A percentile compares a stretch with the other conserved stretches of the same genome.
These are phyloP conservation scores for Lacerta viridis DNA, from an alignment of 2,797 vertebrate species.

Conservation along the genomic window DNA sequence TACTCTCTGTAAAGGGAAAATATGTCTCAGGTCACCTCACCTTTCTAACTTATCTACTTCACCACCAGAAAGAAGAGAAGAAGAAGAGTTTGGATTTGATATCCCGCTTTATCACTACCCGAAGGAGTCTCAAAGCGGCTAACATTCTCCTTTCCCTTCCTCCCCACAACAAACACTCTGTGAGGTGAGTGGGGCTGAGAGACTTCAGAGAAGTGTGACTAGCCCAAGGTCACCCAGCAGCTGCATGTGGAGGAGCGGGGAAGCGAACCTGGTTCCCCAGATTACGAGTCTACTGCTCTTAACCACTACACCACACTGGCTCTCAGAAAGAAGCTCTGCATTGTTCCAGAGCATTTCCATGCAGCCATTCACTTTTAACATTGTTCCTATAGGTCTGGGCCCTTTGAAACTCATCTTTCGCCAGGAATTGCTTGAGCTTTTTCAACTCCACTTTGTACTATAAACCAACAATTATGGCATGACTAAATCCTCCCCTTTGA, in stretches of 20 bases:
- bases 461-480: not conserved
- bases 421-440: not conserved
- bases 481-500: slow-evolving; percentile 1
- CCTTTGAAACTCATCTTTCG: not conserved
- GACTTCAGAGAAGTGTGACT: too few species aligned
- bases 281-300: too few species aligned
- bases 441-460: slow-evolving; percentile 11
- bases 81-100: too few species aligned
- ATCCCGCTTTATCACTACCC: too few species aligned
- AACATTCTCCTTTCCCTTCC: too few species aligned
- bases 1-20: not conserved
- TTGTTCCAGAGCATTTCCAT: not conserved
- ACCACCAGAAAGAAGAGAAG: not conserved
- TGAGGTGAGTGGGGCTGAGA: too few species aligned
- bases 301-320: too few species aligned
- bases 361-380: not conserved
- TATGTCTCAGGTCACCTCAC: not conserved
- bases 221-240: too few species aligned
- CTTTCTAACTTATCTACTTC: not conserved
- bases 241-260: too few species aligned
- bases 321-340: not conserved
- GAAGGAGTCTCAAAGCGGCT: too few species aligned
- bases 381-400: not conserved
- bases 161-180: too few species aligned
- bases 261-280: too few species aligned